Evolutionary conservation across 1,140 invertebrate genomes (phyloP), one percentile per base, ranked within the genome.

Genomic region (Sitodiplosis mosellana): DNA sequence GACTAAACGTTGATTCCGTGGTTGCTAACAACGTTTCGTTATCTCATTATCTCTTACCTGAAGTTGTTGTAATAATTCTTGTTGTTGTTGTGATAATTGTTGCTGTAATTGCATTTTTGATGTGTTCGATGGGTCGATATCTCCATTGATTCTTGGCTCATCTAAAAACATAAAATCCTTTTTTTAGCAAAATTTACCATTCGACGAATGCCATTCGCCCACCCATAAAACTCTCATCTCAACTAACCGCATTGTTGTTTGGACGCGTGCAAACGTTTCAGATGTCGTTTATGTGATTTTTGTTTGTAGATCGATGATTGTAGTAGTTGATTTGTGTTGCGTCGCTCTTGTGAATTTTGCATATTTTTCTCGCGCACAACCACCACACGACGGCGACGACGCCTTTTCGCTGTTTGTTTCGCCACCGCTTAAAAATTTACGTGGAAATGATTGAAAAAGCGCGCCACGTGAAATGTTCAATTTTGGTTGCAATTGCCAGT

Each of bases 41-140:
- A n/a, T n/a, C n/a, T n/a, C n/a, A n/a, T n/a, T n/a, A n/a, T n/a
- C n/a, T n/a, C n/a, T n/a, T n/a, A n/a, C n/a, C n/a, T 52, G 51
- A 2, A 52, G 34, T 40, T 52, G 51, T 33, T 52, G 51, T 43
- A 52, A 49, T 10, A 52, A 34, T 40, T 52, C 51, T 34, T 52
- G 51, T 45, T 52, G 51, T 38, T 52, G 51, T 27, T 47, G 41
- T 21, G 48, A 47, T 18, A 52, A 48, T 33, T 52, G 45, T 44
- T 52, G 51, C 37, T 52, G 51, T 4, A 52, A n/a, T 41, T 52
- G 51, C 48, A 48, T 49, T 18, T n/a, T 18, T 21, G 41, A 43
- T 38, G 36, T n/a, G 12, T 14, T n/a, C 14, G 20, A 19, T 43
- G 17, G 8, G 6, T 27, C 27, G 27, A 27, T 27, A 27, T 27